phyloP scores from a whole-genome alignment of 1,140 invertebrate genomes.

The Pseudomyrmex flavicornis region DNA sequence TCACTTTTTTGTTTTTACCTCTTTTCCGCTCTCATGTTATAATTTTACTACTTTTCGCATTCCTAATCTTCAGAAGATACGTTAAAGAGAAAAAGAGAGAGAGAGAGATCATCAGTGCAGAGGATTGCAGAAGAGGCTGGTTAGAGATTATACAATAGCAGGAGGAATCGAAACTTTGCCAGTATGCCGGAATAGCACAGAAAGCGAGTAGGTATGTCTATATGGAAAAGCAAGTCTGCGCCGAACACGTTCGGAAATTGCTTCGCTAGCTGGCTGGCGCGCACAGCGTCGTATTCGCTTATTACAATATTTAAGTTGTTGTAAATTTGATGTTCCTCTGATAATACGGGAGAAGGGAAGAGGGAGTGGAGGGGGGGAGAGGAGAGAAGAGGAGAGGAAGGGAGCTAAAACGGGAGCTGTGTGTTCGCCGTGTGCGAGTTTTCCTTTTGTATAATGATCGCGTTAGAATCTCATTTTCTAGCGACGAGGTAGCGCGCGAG shows the following conservation, averaged over 20 bases:
- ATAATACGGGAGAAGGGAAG: conserved; percentile 4
- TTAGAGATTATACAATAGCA: conserved; percentile 20
- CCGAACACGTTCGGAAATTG: conserved; percentile 52
- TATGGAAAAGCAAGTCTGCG: conserved; percentile 49
- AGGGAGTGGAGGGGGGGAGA: too few species aligned
- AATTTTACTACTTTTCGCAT: conserved; percentile 29
- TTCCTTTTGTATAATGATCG: conserved; percentile 45
- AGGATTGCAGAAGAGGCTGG: background rate
- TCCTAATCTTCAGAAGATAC: conserved; percentile 2
- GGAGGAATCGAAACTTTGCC: conserved; percentile 53
- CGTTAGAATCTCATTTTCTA: conserved; percentile 33
- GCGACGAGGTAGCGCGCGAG: background rate
- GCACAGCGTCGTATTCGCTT: conserved; percentile 28
- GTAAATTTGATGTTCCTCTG: conserved; percentile 46
- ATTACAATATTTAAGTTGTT: conserved; percentile 60
- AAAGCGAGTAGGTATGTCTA: conserved; percentile 32
- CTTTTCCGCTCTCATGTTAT: conserved; percentile 14
- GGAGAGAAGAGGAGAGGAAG: background rate
- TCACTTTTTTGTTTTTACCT: background rate
- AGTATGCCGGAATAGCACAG: background rate
- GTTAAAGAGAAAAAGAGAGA: too few species aligned
- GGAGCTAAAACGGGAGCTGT: background rate
- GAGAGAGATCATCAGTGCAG: background rate
- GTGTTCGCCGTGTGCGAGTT: background rate
- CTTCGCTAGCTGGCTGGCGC: conserved; percentile 29